phyloP scores from a whole-genome alignment of 37 sponge, comb jelly and placozoan genomes.

The Haliclona indistincta region DNA sequence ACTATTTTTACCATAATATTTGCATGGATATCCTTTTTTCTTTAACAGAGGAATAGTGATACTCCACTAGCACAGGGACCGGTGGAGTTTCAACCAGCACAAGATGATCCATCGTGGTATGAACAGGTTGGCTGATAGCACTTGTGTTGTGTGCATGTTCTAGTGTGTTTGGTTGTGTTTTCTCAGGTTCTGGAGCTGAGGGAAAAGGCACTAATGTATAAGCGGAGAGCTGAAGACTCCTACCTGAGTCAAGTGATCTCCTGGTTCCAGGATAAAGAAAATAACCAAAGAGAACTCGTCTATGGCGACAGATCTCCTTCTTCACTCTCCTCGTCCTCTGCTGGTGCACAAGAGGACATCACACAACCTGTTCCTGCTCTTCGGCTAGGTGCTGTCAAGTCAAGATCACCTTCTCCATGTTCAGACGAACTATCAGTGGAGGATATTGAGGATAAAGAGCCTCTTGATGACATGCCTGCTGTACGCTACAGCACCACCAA shows the following conservation, averaged over 20 bases:
- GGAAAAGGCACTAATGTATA: conserved; percentile 49
- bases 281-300: background rate
- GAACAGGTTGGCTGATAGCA: background rate
- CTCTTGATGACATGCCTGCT: background rate
- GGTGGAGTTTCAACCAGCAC: background rate
- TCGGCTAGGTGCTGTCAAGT: too few relatives aligned
- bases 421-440: background rate
- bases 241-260: conserved; percentile 7
- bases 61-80: background rate
- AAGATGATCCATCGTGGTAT: background rate
- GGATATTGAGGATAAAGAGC: background rate
- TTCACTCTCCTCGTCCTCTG: background rate
- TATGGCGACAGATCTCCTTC: background rate
- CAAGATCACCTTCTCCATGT: background rate
- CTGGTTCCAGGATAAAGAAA: background rate
- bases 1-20: background rate
- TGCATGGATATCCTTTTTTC: too few relatives aligned
- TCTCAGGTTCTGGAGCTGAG: conserved; percentile 53
- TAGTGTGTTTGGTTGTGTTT: background rate
- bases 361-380: too few relatives aligned
- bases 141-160: conserved; percentile 5
- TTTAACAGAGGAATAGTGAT: background rate
- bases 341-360: too few relatives aligned
- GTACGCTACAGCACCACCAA: background rate
- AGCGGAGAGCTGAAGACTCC: conserved; percentile 19